phyloP scores from a whole-genome alignment of 2,888 invertebrate species.

The Malachius bipustulatus region DNA sequence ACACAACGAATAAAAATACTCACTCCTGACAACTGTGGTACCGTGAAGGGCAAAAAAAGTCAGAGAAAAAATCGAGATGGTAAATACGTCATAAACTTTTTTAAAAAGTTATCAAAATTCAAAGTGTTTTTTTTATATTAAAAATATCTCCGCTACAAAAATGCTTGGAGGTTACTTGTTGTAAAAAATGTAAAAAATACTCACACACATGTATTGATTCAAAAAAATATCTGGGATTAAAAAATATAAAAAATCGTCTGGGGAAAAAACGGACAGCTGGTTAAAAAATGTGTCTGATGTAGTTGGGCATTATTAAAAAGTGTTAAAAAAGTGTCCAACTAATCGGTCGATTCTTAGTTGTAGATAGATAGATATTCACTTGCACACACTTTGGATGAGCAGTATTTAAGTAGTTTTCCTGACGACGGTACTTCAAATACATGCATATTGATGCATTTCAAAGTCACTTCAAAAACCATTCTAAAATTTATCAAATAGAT shows the following conservation, averaged over 20 bases:
- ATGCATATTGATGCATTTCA: background rate
- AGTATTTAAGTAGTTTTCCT: slow-evolving; percentile 3
- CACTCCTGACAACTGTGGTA: slow-evolving; percentile 57
- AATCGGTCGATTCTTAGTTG: slow-evolving; percentile 17
- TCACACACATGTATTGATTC: slow-evolving; percentile 61
- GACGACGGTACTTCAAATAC: background rate
- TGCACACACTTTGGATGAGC: slow-evolving; percentile 17
- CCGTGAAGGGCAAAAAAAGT: slow-evolving; percentile 60
- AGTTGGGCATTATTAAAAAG: slow-evolving; percentile 11
- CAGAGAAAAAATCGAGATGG: slow-evolving; percentile 42
- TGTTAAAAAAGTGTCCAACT: slow-evolving; percentile 20
- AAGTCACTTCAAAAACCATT: too few relatives aligned
- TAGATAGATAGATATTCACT: too few relatives aligned
- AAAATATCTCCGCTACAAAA: slow-evolving; percentile 38
- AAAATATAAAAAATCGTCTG: slow-evolving; percentile 18
- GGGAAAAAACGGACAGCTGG: slow-evolving; percentile 20
- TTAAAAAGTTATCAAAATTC: slow-evolving; percentile 23
- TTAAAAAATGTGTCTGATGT: slow-evolving; percentile 15
- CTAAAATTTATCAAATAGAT: too few relatives aligned
- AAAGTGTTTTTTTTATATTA: slow-evolving; percentile 21
- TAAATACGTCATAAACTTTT: slow-evolving; percentile 33
- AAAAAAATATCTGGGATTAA: slow-evolving; percentile 19
- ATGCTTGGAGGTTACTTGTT: slow-evolving; percentile 34
- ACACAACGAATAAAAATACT: slow-evolving; percentile 53
- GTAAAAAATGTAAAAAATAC: slow-evolving; percentile 33